Base-by-base conservation (phyloP, 2,888 invertebrate species). In the Tachina lurida region DNA sequence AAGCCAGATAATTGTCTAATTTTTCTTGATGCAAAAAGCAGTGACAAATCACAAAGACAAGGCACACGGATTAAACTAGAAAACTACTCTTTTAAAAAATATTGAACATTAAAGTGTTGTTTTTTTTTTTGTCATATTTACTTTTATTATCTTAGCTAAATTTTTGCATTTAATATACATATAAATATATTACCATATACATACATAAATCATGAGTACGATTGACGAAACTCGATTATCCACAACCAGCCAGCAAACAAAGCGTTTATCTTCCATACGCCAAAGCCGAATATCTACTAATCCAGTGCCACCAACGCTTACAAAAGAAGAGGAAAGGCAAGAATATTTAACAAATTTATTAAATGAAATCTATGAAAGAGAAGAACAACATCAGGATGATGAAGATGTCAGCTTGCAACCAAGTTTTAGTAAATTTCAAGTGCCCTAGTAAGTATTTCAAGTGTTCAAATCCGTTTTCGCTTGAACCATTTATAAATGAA, bases 381-480 rank as follows among this genome's bases (percentile, higher is more conserved):
- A 81, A 60, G 19, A 43, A 3, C 0, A 60, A 9, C 54, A 54
- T 54, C 31, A 19, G 2, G 75, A 75, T 22, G 47, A 45, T 0
- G 39, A 22, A 22, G 81, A 75, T 62, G 22, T 75, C 19, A 70
- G 54, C 15, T 47, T 52, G 31, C 60, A 81, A 12, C 88, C 89
- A 0, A 89, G 89, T 58, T 89, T 65, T 17, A 87, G 87, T 7
- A 71, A 88, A 52, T 88, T 89, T n/a, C 84, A 87, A 71, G 76
- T 88, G 19, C 88, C 89, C 2, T 89, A 88, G 89, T 89, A 78
- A 79, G 88, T 84, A 10, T n/a, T 10, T 39, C 43, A 58, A 19
- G 9, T 58, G 17, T 5, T 31, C 5, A 39, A 17, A 17, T 13
- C 8, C 17, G 41, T 49, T n/a, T 60, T 49, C 13, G 9, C 15